Percentiles rank a stretch among this genome's conserved stretches.
Evolutionary conservation across 2,888 invertebrate genomes (phyloP).

Genomic region (Torymus texanus): DNA sequence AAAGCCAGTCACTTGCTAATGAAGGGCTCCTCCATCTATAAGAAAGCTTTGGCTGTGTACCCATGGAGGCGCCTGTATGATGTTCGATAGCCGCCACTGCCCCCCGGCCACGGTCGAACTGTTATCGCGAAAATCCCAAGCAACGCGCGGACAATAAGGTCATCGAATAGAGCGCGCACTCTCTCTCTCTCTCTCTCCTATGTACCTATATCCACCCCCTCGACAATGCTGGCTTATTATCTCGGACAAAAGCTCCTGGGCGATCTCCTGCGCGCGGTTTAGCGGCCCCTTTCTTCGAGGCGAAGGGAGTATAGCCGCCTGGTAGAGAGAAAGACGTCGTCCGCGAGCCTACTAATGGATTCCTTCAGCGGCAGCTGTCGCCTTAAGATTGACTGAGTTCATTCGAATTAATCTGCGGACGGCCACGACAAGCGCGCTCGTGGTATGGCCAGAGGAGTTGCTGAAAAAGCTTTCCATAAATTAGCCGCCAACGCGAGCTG

Average conservation of each 20-base stretch:
- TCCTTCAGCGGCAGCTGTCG: slow-evolving; percentile 73
- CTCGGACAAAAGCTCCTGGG: slow-evolving; percentile 68
- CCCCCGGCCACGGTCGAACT: slow-evolving; percentile 45
- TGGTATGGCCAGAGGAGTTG: not conserved
- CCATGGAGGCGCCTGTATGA: slow-evolving; percentile 52
- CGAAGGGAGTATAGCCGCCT: slow-evolving; percentile 10
- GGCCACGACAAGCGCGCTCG: slow-evolving; percentile 32
- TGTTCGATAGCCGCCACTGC: slow-evolving; percentile 41
- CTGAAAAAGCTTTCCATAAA: slow-evolving; percentile 54
- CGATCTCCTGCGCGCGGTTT: slow-evolving; percentile 60
- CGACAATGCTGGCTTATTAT: slow-evolving; percentile 73
- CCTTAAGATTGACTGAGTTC: slow-evolving; percentile 71
- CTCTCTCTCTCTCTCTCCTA: slow-evolving; percentile 51
- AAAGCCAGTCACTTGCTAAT: slow-evolving; percentile 1
- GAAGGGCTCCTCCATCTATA: slow-evolving; percentile 13
- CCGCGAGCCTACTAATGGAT: slow-evolving; percentile 72
- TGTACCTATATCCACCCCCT: slow-evolving; percentile 50
- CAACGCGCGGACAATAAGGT: slow-evolving; percentile 67
- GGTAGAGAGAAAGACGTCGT: slow-evolving; percentile 48
- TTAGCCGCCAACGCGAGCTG: slow-evolving; percentile 24
- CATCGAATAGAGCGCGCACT: slow-evolving; percentile 40
- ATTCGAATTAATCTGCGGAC: slow-evolving; percentile 48
- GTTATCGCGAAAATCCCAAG: slow-evolving; percentile 65
- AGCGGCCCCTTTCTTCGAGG: slow-evolving; percentile 50
- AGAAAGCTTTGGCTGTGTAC: slow-evolving; percentile 22